phyloP scores from a whole-genome alignment of 2,888 invertebrate species.

The Eudemis profundana region DNA sequence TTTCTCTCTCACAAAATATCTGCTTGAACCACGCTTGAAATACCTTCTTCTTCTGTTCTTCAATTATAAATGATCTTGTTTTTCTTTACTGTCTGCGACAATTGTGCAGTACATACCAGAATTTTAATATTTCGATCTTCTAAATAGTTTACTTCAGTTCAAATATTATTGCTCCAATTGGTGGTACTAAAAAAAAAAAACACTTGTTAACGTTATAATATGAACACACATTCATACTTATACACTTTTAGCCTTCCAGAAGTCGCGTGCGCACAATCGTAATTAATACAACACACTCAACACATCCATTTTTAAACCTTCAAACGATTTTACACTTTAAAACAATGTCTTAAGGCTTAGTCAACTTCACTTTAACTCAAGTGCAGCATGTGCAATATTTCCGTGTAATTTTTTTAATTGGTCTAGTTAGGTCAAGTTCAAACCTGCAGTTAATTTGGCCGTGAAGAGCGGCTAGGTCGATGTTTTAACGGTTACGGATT shows the following conservation, averaged over 20 bases:
- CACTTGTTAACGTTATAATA: too few species aligned
- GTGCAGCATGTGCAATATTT: slow-evolving; percentile 50
- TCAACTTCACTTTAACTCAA: background rate
- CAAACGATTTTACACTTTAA: slow-evolving; percentile 46
- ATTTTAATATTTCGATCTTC: too few species aligned
- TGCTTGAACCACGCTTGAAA: too few species aligned
- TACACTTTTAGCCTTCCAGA: slow-evolving; percentile 43
- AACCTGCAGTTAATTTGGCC: slow-evolving; percentile 58
- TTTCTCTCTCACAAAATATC: too few species aligned
- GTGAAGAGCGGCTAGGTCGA: slow-evolving; percentile 48
- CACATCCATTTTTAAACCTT: slow-evolving; percentile 31
- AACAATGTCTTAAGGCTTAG: background rate
- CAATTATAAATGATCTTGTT: too few species aligned
- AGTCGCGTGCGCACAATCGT: slow-evolving; percentile 63
- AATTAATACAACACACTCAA: slow-evolving; percentile 31
- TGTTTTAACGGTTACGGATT: slow-evolving; percentile 38
- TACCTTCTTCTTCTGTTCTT: too few species aligned
- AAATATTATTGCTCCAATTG: too few species aligned
- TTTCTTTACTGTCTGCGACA: too few species aligned
- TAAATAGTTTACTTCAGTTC: too few species aligned
- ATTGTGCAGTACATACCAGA: too few species aligned
- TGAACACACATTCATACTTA: slow-evolving; percentile 48
- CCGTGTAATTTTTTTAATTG: slow-evolving; percentile 52
- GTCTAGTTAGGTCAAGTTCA: slow-evolving; percentile 65
- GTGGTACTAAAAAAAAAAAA: too few species aligned